Conservation (phyloP, 2,113 vertebrate genomes). For the Microcebus jonahi region DNA sequence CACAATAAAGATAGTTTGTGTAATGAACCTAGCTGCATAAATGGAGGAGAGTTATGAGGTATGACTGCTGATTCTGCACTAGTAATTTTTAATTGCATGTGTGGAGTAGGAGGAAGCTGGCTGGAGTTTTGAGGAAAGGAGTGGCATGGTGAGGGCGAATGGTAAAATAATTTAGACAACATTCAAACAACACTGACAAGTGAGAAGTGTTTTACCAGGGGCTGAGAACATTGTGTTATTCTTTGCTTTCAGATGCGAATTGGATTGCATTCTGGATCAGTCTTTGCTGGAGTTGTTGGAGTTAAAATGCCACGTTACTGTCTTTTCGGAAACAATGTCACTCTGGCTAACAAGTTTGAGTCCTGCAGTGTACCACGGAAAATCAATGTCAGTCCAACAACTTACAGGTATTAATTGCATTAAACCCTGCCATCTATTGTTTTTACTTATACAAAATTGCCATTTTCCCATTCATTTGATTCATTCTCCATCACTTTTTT, state of each 20-base stretch:
- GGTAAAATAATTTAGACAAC: no score
- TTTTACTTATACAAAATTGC: background rate
- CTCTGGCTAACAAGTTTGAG: slow-evolving; percentile 98
- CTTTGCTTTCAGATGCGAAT: slow-evolving; percentile 94
- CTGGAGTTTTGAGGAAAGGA: background rate
- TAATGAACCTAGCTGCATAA: background rate
- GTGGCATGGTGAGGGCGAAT: accelerated
- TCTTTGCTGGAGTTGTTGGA: slow-evolving; percentile 97
- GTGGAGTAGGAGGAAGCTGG: background rate
- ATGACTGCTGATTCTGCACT: background rate
- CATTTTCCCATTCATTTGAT: background rate
- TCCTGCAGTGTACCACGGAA: slow-evolving; percentile 94
- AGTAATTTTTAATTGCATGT: background rate
- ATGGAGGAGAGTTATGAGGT: background rate
- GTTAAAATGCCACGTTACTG: slow-evolving; percentile 99
- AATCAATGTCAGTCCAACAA: slow-evolving; percentile 98
- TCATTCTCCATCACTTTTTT: background rate
- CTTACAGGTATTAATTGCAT: slow-evolving; percentile 89
- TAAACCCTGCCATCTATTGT: background rate
- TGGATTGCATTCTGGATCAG: slow-evolving; percentile 96
- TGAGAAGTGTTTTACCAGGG: background rate
- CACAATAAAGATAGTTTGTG: background rate
- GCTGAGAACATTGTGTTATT: background rate
- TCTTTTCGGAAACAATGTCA: slow-evolving; percentile 98
- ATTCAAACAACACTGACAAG: no score